These are phyloP conservation scores for Epizoanthus fatuus DNA, from an alignment of 92 coral and sea anemone species.

Conservation along the genomic window DNA sequence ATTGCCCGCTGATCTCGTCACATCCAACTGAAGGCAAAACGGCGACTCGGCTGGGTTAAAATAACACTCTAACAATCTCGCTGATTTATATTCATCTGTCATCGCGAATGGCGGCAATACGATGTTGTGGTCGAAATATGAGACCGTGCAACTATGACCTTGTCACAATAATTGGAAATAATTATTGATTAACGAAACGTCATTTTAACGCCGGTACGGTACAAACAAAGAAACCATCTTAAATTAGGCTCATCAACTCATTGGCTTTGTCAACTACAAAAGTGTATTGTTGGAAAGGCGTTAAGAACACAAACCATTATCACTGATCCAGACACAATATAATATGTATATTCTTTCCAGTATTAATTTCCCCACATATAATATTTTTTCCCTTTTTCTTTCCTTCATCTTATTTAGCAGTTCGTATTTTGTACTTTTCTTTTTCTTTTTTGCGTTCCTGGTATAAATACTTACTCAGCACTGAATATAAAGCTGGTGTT, in stretches of 20 bases:
- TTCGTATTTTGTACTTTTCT: too few relatives aligned
- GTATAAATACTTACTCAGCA: too few relatives aligned
- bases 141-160: background rate
- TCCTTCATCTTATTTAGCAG: too few relatives aligned
- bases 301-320: background rate
- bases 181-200: background rate
- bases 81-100: constrained; percentile 26
- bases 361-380: too few relatives aligned
- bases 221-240: background rate
- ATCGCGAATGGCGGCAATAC: background rate
- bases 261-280: background rate
- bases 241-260: background rate
- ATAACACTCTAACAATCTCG: constrained; percentile 14
- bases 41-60: background rate
- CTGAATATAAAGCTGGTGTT: too few relatives aligned
- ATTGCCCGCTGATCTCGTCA: constrained; percentile 10
- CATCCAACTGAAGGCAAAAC: background rate
- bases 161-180: background rate
- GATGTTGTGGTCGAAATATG: background rate
- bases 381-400: too few relatives aligned
- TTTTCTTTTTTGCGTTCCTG: too few relatives aligned
- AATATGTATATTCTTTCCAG: too few relatives aligned
- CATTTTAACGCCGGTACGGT: background rate
- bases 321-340: too few relatives aligned
- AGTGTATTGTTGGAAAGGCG: constrained; percentile 4